Conservation (phyloP, 2,113 vertebrate genomes). For the Sceloporus undulatus region DNA sequence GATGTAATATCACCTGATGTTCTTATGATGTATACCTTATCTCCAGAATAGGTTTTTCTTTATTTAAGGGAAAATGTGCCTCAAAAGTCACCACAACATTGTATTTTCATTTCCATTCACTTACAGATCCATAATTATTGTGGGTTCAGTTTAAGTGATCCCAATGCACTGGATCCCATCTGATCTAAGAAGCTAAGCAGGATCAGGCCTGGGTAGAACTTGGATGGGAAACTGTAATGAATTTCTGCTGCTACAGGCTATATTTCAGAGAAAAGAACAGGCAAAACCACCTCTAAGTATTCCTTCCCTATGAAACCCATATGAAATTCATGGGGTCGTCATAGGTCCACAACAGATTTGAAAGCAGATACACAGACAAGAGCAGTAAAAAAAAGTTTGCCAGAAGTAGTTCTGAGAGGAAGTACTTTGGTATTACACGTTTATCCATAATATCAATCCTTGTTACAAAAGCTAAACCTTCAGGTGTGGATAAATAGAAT, state of each 20-base stretch:
- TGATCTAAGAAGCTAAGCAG: too few species aligned
- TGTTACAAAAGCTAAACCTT: background rate
- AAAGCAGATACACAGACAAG: too few species aligned
- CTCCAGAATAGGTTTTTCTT: background rate
- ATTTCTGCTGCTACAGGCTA: background rate
- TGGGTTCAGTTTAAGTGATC: background rate
- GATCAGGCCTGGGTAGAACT: too few species aligned
- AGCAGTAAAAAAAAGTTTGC: too few species aligned
- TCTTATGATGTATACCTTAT: background rate
- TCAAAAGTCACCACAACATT: conserved; percentile 16
- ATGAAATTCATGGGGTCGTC: too few species aligned
- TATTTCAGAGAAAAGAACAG: background rate
- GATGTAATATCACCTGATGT: background rate
- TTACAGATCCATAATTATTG: conserved; percentile 15
- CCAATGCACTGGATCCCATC: background rate
- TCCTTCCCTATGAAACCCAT: too few species aligned
- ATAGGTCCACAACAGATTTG: too few species aligned
- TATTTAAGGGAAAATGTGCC: background rate
- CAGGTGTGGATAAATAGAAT: background rate
- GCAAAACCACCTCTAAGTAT: too few species aligned
- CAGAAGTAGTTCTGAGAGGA: too few species aligned
- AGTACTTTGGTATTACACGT: too few species aligned
- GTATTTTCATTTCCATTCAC: conserved; percentile 44
- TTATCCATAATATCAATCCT: too few species aligned
- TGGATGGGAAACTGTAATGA: too few species aligned